These are phyloP conservation scores for Sebastes schlegelii DNA, from an alignment of 2,113 vertebrate species.

Conservation along the genomic window DNA sequence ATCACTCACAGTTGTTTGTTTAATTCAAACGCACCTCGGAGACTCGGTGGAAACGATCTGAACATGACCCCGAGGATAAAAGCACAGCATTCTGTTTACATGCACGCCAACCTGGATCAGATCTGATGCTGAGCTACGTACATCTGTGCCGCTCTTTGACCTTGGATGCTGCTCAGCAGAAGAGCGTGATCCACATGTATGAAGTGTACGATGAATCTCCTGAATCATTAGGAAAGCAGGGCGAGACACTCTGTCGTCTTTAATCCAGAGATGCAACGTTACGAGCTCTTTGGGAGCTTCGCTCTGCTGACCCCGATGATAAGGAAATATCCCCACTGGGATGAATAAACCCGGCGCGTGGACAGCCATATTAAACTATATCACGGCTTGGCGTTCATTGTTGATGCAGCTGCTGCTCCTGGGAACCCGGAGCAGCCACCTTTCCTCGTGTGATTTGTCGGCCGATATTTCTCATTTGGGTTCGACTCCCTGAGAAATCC, in stretches of 20 bases:
- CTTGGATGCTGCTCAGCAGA: conserved; percentile 14
- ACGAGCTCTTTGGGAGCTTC: conserved; percentile 6
- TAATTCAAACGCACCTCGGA: not conserved
- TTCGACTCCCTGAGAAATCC: not conserved
- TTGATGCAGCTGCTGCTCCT: conserved; percentile 10
- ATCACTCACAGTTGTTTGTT: conserved; percentile 23
- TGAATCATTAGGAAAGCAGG: conserved; percentile 22
- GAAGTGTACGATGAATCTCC: conserved; percentile 19
- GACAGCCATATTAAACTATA: conserved; percentile 3
- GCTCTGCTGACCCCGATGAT: conserved; percentile 22
- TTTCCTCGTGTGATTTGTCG: conserved; percentile 17
- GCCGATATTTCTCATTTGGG: conserved; percentile 34
- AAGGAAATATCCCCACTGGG: conserved; percentile 24
- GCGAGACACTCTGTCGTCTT: not conserved
- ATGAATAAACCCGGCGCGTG: conserved; percentile 30
- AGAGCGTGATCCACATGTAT: not conserved
- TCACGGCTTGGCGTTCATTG: not conserved
- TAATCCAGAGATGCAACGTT: not conserved
- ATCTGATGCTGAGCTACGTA: not conserved
- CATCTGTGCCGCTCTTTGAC: conserved; percentile 17
- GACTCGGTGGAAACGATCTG: not conserved
- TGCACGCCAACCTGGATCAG: conserved; percentile 9
- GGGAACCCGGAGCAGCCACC: not conserved
- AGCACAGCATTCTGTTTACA: conserved; percentile 8
- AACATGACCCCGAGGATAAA: not conserved